Evolutionary conservation across 2,888 invertebrate species (phyloP).

Genomic region (Drosophila putrida): DNA sequence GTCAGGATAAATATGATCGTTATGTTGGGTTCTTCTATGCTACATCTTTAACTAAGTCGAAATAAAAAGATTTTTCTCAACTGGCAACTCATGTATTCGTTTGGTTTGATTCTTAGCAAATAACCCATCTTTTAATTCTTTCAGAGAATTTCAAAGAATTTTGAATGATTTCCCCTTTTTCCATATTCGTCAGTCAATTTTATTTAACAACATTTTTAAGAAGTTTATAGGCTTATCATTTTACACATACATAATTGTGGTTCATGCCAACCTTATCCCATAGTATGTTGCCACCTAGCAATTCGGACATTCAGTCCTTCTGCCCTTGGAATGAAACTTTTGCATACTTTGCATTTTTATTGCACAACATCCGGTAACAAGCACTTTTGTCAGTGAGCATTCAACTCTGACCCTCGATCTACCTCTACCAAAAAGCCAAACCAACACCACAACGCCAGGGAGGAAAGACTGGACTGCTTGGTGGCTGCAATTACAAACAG

Average conservation of each 20-base stretch:
- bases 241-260: constrained; percentile 4
- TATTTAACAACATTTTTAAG: background rate
- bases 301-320: constrained; percentile 17
- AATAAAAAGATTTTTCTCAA: no score
- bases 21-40: no score
- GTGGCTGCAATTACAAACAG: constrained; percentile 74
- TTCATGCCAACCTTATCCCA: constrained; percentile 5
- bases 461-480: constrained; percentile 24
- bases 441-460: constrained; percentile 55
- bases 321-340: constrained; percentile 55
- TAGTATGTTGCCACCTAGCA: constrained; percentile 5
- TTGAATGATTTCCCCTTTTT: no score
- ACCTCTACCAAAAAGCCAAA: constrained; percentile 25
- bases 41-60: no score
- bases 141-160: no score
- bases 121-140: no score
- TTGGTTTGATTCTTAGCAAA: no score
- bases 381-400: constrained; percentile 61
- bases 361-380: constrained; percentile 79
- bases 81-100: no score
- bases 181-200: no score
- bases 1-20: no score
- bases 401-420: constrained; percentile 61
- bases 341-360: constrained; percentile 78
- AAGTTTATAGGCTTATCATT: constrained; percentile 18